phyloP scores from a whole-genome alignment of 1,140 invertebrate genomes.

The Leptoteleia sp. region DNA sequence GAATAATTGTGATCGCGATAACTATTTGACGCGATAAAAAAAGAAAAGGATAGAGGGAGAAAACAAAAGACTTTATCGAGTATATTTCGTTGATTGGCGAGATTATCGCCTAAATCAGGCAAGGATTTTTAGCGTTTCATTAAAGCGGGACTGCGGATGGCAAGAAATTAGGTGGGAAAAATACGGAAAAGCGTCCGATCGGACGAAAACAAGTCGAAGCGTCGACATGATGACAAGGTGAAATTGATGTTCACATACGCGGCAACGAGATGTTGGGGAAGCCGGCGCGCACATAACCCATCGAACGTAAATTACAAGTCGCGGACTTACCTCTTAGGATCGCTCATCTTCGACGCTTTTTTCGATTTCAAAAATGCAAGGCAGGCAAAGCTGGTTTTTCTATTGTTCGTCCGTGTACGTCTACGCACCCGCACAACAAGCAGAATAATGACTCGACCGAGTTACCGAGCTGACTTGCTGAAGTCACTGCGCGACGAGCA shows the following conservation, averaged over 20 bases:
- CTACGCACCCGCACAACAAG: not conserved
- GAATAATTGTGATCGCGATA: no score
- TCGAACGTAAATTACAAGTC: no score
- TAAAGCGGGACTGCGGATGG: no score
- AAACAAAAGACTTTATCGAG: no score
- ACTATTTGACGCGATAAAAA: no score
- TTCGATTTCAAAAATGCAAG: not conserved
- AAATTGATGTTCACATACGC: slow-evolving; percentile 72
- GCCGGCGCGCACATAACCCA: not conserved
- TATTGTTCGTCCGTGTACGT: not conserved
- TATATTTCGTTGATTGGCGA: no score
- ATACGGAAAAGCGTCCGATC: no score
- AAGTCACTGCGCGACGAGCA: not conserved
- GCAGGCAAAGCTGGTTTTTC: no score
- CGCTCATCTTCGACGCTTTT: slow-evolving; percentile 73
- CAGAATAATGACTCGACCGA: slow-evolving; percentile 5
- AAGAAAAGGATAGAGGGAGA: no score
- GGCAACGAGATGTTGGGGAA: slow-evolving; percentile 52
- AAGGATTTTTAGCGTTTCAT: no score
- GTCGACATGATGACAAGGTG: slow-evolving; percentile 81
- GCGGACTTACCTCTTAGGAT: slow-evolving; percentile 75
- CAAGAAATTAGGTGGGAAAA: no score
- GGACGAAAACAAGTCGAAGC: slow-evolving; percentile 68
- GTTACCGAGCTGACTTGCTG: slow-evolving; percentile 13
- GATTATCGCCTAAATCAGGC: no score